Evolutionary conservation across 35 echinoderm and acorn worm species (phyloP), one percentile per base, ranked within the genome.

Genomic region (Anneissia japonica): DNA sequence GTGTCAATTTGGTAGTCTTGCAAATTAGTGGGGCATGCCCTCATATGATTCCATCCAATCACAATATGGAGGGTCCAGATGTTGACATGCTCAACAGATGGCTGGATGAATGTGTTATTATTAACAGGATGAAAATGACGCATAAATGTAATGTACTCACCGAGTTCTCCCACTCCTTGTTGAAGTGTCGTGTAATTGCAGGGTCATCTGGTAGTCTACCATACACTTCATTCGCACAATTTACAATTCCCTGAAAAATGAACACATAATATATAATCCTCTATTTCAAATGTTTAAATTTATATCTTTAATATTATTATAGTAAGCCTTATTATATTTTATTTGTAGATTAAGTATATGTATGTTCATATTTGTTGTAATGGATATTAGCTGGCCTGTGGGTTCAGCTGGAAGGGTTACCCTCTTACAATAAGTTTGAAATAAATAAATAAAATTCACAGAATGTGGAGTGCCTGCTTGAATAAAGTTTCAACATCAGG

Each of bases 191-290:
- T 17, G 79, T 40, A 39, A 95, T 88, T 30, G 89, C 93, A 33
- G 93, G 93, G 55, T 95, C 93, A 82, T 88, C 82, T 1, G 88
- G 80, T 0, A 95, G 55, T 55, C 93, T 83, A 11, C 93, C 93
- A 55, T 91, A 95, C n/a, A 74, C 88, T 77, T 95, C 93, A 85
- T 95, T 95, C 23, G 89, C 89, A 86, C 93, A 95, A 86, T 95
- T 95, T 0, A 94, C 93, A 74, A 95, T 95, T 32, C 93, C 93
- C 93, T 95, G 76, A 7, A 34, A 79, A 41, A 73, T 33, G n/a
- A 35, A 83, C 75, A 9, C 41, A 16, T 11, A 46, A 30, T 35
- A 82, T 82, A 26, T 46, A 45, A 37, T 78, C 76, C 32, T 31
- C 7, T 4, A 75, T 28, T 34, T 30, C 23, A 4, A 34, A 34